Percentiles rank a stretch among this genome's conserved stretches.
Conservation (phyloP, 1,140 invertebrate species). For the Dendroctonus ponderosae region DNA sequence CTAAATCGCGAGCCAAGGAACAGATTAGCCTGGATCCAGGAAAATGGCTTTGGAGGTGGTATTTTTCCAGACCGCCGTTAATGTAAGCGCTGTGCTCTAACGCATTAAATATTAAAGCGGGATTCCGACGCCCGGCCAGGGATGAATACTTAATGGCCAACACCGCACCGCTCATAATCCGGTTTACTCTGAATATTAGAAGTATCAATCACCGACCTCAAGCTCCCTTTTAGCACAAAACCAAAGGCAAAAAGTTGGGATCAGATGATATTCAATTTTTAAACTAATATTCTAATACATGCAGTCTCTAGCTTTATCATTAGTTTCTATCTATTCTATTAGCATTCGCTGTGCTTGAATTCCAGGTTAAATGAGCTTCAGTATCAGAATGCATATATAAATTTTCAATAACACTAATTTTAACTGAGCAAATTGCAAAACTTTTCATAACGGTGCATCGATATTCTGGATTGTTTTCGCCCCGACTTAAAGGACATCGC, state of each 20-base stretch:
- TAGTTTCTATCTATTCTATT: too few species aligned
- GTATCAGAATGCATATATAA: too few species aligned
- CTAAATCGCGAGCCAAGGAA: slow-evolving; percentile 36
- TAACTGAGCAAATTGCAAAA: too few species aligned
- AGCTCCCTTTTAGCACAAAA: not conserved
- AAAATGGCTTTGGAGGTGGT: slow-evolving; percentile 36
- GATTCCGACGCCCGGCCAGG: slow-evolving; percentile 34
- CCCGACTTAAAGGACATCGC: too few species aligned
- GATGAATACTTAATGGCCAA: slow-evolving; percentile 39
- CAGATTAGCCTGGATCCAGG: slow-evolving; percentile 37
- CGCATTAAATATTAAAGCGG: slow-evolving; percentile 41
- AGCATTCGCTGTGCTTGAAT: too few species aligned
- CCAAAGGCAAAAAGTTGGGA: not conserved
- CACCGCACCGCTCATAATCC: slow-evolving; percentile 37
- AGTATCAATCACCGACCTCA: slow-evolving; percentile 37
- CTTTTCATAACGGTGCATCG: too few species aligned
- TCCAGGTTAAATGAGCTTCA: too few species aligned
- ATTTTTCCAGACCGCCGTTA: slow-evolving; percentile 25
- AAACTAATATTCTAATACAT: too few species aligned
- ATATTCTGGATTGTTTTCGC: too few species aligned
- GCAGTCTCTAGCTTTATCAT: too few species aligned
- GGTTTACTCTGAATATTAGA: slow-evolving; percentile 37
- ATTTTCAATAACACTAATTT: too few species aligned
- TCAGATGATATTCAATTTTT: too few species aligned
- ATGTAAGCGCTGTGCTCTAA: slow-evolving; percentile 28